Base-by-base conservation (phyloP, 2,113 vertebrate species). In the Brachypteracias leptosomus region DNA sequence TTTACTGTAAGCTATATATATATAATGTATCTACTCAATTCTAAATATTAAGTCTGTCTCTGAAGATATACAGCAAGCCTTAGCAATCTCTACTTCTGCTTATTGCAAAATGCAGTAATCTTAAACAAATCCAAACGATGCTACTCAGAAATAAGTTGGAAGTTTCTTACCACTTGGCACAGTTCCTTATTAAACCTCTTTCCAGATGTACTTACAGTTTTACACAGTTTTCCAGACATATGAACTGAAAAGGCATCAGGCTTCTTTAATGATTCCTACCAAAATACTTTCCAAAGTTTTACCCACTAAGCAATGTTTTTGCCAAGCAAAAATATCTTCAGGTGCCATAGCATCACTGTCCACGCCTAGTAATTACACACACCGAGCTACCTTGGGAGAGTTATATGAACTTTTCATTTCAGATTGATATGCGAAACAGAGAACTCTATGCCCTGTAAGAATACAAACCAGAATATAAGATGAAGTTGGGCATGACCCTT, bases 341-440 rank as follows among this genome's bases (percentile, higher is more conserved):
- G 58, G 33, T 24, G 35, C 7, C 8, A 1, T 5, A 33, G 9
- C 63, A 9, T 13, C 10, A 13, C 2, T 9, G 40, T 7, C 28
- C 74, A 33, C 1, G 6, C 13, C 25, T n/a, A 13, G 15, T 5
- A 62, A 1, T 8, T 16, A 33, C 57, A 44, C 12, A 17, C 16
- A 15, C 13, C 1, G n/a, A 76, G 57, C 46, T n/a, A 12, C 49
- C 1, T 0, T 2, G 22, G 36, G 51, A 77, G 61, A 49, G 0
- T 2, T 0, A 3, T 3, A 5, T 1, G 26, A 61, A 1, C n/a
- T 67, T 29, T 33, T 29, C 2, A 16, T 42, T 74, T 47, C 62
- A 26, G 29, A 46, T 28, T 0, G 4, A 5, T 3, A 17, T 0
- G 11, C 7, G 33, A 29, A 63, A 68, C 6, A 2, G 0, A 29